Percentiles rank a stretch among this genome's conserved stretches.
These are phyloP conservation scores for Anhinga rufa DNA, from an alignment of 2,113 vertebrate species.

Conservation along the genomic window DNA sequence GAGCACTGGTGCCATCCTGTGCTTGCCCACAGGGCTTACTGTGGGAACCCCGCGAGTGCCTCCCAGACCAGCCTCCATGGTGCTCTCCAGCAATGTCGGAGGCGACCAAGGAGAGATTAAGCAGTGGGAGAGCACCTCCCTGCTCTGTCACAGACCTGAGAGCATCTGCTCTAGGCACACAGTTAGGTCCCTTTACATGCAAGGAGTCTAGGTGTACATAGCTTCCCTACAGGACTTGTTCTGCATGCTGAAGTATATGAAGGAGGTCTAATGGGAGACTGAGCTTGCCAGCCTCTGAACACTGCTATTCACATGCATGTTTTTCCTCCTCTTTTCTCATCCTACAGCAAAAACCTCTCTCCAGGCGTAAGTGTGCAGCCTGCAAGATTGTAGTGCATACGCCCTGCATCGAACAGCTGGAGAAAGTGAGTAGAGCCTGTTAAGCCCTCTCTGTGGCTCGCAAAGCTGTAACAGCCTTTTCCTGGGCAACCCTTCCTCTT, in stretches of 20 bases:
- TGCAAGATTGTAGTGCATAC: conserved; percentile 94
- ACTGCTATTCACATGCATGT: neutral
- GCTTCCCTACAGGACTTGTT: neutral
- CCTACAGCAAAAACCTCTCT: conserved; percentile 86
- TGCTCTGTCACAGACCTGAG: neutral
- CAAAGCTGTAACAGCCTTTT: neutral
- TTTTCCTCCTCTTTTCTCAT: neutral
- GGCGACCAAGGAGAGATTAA: neutral
- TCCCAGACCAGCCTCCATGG: neutral
- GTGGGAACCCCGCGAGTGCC: neutral
- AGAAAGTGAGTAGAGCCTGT: conserved; percentile 79
- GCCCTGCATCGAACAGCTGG: conserved; percentile 89
- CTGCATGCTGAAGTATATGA: neutral
- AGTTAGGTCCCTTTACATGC: neutral
- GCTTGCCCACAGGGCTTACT: neutral
- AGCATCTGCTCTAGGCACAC: neutral
- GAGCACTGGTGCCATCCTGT: neutral
- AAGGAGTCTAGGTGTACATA: neutral
- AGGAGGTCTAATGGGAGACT: neutral
- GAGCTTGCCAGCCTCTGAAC: neutral
- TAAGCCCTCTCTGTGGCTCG: neutral
- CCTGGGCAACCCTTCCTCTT: neutral
- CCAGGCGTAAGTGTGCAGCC: conserved; percentile 90
- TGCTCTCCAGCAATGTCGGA: neutral
- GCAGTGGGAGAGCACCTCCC: neutral